Percentiles rank a stretch among this genome's conserved stretches.
These are phyloP conservation scores for Siniperca knerii DNA, from an alignment of 2,113 vertebrate genomes.

Conservation along the genomic window DNA sequence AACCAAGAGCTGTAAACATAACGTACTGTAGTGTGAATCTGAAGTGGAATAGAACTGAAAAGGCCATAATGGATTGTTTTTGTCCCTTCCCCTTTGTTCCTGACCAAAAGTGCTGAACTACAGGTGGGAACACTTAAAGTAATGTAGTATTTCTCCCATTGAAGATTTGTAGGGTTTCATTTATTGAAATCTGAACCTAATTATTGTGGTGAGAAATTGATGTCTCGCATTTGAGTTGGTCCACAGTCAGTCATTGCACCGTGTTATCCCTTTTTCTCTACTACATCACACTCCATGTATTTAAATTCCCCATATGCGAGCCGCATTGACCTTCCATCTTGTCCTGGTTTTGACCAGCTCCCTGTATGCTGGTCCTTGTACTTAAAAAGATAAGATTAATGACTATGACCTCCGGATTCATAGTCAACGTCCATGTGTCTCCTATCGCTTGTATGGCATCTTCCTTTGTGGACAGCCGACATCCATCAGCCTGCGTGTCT, in stretches of 20 bases:
- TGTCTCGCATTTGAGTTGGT: background rate
- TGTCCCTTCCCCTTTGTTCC: background rate
- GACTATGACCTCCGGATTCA: slow-evolving; percentile 52
- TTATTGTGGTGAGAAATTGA: background rate
- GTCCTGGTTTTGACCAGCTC: slow-evolving; percentile 24
- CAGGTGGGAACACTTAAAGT: background rate
- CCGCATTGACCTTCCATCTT: slow-evolving; percentile 9
- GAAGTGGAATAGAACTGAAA: background rate
- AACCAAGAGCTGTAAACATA: too few relatives aligned
- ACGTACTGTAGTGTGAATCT: background rate
- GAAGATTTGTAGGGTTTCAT: background rate
- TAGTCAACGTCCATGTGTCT: slow-evolving; percentile 38
- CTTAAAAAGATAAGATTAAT: slow-evolving; percentile 52
- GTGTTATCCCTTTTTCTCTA: background rate
- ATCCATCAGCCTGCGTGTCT: slow-evolving; percentile 57
- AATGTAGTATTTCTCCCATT: background rate
- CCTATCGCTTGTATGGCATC: slow-evolving; percentile 10
- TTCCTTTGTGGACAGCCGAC: slow-evolving; percentile 23
- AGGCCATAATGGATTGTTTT: background rate
- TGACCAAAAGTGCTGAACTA: background rate
- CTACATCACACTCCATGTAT: background rate
- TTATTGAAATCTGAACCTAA: background rate
- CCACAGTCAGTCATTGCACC: background rate
- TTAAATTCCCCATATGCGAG: background rate
- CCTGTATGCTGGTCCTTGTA: slow-evolving; percentile 1